Evolutionary conservation across 2,888 invertebrate species (phyloP).

Genomic region (Mesopsocus fuscifrons): DNA sequence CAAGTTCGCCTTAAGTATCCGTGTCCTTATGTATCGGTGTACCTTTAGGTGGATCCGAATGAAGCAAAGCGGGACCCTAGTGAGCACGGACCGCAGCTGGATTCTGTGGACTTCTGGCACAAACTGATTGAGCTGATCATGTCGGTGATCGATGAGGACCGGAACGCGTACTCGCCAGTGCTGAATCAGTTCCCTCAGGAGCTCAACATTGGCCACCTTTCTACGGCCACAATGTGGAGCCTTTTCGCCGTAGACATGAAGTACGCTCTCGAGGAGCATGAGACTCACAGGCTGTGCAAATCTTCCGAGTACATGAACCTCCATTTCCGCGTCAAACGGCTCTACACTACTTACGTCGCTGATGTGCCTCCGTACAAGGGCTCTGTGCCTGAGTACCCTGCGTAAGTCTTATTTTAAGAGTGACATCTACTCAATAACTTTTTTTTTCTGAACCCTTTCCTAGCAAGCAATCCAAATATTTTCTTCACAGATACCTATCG

Average conservation of each 20-base stretch:
- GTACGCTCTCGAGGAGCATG: constrained; percentile 94
- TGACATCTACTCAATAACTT: too few species aligned
- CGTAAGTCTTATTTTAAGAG: constrained; percentile 36
- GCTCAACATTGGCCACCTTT: constrained; percentile 41
- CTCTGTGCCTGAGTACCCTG: constrained; percentile 95
- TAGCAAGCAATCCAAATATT: too few species aligned
- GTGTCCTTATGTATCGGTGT: too few species aligned
- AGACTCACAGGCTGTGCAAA: constrained; percentile 86
- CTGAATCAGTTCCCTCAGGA: constrained; percentile 92
- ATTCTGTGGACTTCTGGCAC: constrained; percentile 96
- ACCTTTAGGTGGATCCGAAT: constrained; percentile 59
- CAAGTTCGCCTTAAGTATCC: too few species aligned
- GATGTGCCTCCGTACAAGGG: constrained; percentile 95
- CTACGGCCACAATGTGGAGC: constrained; percentile 96
- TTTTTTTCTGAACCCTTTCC: too few species aligned
- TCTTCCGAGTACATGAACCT: constrained; percentile 99
- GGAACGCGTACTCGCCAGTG: constrained; percentile 93
- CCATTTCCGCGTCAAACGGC: constrained; percentile 98
- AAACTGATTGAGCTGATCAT: constrained; percentile 91
- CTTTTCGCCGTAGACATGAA: constrained; percentile 94
- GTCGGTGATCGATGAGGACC: constrained; percentile 97
- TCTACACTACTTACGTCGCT: constrained; percentile 93
- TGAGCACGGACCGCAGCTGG: constrained; percentile 67
- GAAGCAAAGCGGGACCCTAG: constrained; percentile 75
- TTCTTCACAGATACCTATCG: too few species aligned